Evolutionary conservation across 2,797 vertebrate species (phyloP).

Genomic region (Phoxinus dragarum): DNA sequence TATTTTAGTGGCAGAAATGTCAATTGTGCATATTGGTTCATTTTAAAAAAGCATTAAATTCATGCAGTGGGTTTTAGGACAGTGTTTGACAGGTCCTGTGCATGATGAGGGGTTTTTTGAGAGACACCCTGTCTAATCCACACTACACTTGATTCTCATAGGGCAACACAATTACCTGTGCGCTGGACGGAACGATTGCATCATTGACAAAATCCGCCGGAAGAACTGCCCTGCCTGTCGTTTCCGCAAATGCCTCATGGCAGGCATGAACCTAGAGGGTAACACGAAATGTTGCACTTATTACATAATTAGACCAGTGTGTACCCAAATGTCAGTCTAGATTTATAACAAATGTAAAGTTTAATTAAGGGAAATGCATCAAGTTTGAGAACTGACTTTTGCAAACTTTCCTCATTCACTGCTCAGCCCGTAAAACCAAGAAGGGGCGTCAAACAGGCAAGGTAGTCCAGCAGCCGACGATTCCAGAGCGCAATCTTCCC

Average conservation of each 20-base stretch:
- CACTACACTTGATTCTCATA: conserved; percentile 60
- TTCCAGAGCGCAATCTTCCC: conserved; percentile 64
- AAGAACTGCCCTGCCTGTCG: conserved; percentile 99
- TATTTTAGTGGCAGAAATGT: not conserved
- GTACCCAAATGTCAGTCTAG: conserved; percentile 9
- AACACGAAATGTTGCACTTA: conserved; percentile 48
- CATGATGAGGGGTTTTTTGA: not conserved
- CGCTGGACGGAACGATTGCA: conserved; percentile 97
- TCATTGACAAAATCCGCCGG: conserved; percentile 98
- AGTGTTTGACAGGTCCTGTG: not conserved
- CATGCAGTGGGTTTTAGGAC: not conserved
- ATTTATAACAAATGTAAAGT: not conserved
- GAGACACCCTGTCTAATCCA: conserved; percentile 26
- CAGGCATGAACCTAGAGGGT: conserved; percentile 99
- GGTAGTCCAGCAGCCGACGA: conserved; percentile 76
- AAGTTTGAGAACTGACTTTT: not conserved
- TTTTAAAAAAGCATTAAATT: not conserved
- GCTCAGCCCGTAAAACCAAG: conserved; percentile 93
- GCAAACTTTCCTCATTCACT: conserved; percentile 13
- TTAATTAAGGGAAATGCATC: not conserved
- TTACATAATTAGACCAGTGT: not conserved
- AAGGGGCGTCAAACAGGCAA: conserved; percentile 82
- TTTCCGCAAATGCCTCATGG: conserved; percentile 97
- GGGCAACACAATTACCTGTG: conserved; percentile 99
- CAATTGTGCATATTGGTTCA: not conserved